A percentile compares a stretch with the other conserved stretches of the same genome.
Conservation (phyloP, 2,888 invertebrate genomes). For the Epicampocera succincta region DNA sequence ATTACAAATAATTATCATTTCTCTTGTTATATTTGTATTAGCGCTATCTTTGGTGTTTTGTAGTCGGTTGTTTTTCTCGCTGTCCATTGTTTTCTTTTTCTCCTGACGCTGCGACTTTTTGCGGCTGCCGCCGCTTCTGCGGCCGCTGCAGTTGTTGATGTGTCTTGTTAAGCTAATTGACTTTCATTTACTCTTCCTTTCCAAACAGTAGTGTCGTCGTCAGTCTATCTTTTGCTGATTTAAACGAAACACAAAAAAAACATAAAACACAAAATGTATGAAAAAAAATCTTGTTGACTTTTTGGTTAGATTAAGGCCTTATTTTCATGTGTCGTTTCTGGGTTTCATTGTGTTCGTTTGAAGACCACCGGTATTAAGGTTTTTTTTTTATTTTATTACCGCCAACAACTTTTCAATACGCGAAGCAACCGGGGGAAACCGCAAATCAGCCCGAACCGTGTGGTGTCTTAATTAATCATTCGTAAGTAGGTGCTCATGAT, state of each 20-base stretch:
- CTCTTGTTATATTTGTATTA: conserved; percentile 56
- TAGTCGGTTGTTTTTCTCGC: conserved; percentile 65
- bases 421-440: conserved; percentile 32
- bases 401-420: conserved; percentile 29
- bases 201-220: conserved; percentile 54
- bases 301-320: conserved; percentile 59
- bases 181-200: conserved; percentile 71
- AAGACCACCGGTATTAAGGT: conserved; percentile 62
- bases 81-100: conserved; percentile 39
- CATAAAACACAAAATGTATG: conserved; percentile 1
- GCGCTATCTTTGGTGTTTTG: conserved; percentile 68
- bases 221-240: conserved; percentile 64
- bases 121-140: not conserved
- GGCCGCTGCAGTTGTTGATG: conserved; percentile 50
- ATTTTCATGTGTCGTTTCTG: conserved; percentile 44
- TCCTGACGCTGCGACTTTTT: conserved; percentile 12
- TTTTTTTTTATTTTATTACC: conserved; percentile 22
- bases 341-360: conserved; percentile 22
- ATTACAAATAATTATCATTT: conserved; percentile 68
- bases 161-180: conserved; percentile 80
- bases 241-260: not conserved
- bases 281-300: conserved; percentile 61
- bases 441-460: conserved; percentile 59
- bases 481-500: conserved; percentile 68
- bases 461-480: conserved; percentile 69